Conservation (phyloP, 2,113 vertebrate species). For the Narcine bancroftii region DNA sequence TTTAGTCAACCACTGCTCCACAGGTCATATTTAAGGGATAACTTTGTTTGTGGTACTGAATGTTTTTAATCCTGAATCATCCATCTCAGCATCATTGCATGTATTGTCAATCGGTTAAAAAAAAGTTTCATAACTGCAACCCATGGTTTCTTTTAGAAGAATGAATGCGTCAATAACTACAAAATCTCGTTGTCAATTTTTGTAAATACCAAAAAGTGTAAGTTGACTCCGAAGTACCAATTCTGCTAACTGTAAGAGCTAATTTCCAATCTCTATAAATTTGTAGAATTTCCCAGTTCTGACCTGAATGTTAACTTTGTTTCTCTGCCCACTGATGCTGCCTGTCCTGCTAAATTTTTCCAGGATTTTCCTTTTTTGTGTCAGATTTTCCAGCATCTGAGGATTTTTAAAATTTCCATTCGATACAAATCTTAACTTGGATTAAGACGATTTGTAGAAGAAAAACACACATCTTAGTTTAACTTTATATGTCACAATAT, state of each 20-base stretch:
- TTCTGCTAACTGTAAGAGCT: not conserved
- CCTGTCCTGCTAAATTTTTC: no score
- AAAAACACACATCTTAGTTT: not conserved
- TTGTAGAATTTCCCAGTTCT: no score
- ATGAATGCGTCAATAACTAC: not conserved
- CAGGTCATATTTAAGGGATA: not conserved
- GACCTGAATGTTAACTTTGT: no score
- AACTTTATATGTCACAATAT: no score
- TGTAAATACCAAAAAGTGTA: not conserved
- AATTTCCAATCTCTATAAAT: no score
- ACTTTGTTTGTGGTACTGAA: not conserved
- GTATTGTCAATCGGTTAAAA: not conserved
- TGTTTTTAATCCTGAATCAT: not conserved
- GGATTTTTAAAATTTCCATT: no score
- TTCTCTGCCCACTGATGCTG: no score
- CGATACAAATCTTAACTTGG: not conserved
- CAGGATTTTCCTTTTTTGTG: no score
- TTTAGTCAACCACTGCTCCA: not conserved
- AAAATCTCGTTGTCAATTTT: not conserved
- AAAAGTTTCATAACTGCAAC: not conserved
- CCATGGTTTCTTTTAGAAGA: not conserved
- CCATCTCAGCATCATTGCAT: not conserved
- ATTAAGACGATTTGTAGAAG: not conserved
- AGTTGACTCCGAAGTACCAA: not conserved
- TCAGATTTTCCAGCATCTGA: no score